Base-by-base conservation (phyloP, 2,113 vertebrate species). In the Anolis sagrei region DNA sequence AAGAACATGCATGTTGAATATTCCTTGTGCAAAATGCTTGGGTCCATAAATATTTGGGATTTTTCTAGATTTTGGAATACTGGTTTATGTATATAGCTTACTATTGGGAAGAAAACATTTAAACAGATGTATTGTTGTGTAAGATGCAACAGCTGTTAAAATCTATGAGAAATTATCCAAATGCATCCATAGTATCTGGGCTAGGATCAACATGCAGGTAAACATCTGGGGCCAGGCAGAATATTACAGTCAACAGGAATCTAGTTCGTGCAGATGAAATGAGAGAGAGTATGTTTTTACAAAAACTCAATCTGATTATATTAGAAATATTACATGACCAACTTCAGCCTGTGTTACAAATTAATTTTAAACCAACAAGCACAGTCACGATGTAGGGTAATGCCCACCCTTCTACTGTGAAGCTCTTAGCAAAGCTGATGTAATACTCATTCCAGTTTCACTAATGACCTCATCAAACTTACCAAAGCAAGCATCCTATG, bases 21-120 rank as follows among this genome's bases (percentile, higher is more conserved):
- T n/a, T n/a, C n/a, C n/a, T n/a, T n/a, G n/a, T n/a, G n/a, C n/a
- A n/a, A n/a, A n/a, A n/a, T n/a, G 39, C 39, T 44, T 44, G 39
- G 39, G 39, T 44, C 39, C 39, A 44, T 44, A 44, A 44, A 44
- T 44, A 44, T 44, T 44, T 44, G 3, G 39, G 39, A 44, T 44
- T 44, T 44, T 44, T 44, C 39, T 44, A 5, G 39, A 44, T 44
- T 44, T 44, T 44, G 39, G 39, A 4, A 44, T 44, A 44, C 39
- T 5, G 2, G 39, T 44, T 44, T 44, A 44, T 44, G 39, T 44
- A 61, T 11, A 36, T 21, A 39, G 16, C 70, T 73, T 23, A 62
- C 81, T 34, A 25, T 82, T 39, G 25, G n/a, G 58, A 84, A 14
- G 5, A 70, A 88, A 85, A 89, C 1, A 4, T 85, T 84, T 68